Percentiles rank a stretch among this genome's conserved stretches.
These are phyloP conservation scores for Blastomussa wellsi DNA, from an alignment of 92 coral and sea anemone species.

Conservation along the genomic window DNA sequence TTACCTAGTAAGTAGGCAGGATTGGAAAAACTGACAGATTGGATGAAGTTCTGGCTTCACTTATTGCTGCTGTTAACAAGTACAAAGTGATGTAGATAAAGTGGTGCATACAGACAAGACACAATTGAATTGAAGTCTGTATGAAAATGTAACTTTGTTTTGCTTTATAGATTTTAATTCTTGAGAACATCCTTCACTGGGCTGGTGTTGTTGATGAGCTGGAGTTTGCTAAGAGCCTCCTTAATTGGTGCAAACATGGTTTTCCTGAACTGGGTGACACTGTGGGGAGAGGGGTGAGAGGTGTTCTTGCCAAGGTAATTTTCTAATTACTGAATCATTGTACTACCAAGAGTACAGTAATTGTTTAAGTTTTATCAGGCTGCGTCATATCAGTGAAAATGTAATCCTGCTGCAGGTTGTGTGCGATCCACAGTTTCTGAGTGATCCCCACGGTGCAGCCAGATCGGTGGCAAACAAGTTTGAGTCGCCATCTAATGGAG, in stretches of 20 bases:
- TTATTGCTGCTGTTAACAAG: too few relatives aligned
- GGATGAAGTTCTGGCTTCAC: too few relatives aligned
- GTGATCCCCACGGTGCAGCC: conserved; percentile 94
- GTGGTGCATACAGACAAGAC: background rate
- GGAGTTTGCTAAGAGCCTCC: conserved; percentile 89
- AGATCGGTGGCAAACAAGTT: conserved; percentile 71
- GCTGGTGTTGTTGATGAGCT: conserved; percentile 99
- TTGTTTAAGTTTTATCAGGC: too few relatives aligned
- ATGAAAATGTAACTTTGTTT: background rate
- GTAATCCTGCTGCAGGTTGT: conserved; percentile 62
- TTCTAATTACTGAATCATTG: background rate
- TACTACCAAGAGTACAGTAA: too few relatives aligned
- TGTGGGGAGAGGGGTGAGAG: conserved; percentile 84
- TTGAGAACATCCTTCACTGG: conserved; percentile 90
- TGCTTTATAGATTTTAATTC: conserved; percentile 65
- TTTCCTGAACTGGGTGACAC: conserved; percentile 90
- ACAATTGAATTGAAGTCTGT: background rate
- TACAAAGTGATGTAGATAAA: too few relatives aligned
- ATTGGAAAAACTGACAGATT: too few relatives aligned
- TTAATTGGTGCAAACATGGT: conserved; percentile 90
- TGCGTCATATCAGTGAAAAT: background rate
- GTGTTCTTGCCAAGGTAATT: conserved; percentile 87
- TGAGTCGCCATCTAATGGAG: conserved; percentile 92
- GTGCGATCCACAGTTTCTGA: conserved; percentile 74
- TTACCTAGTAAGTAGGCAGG: too few relatives aligned